Percentiles rank a stretch among this genome's conserved stretches.
phyloP scores from a whole-genome alignment of 2,797 vertebrate species.

The Lacerta viridis region DNA sequence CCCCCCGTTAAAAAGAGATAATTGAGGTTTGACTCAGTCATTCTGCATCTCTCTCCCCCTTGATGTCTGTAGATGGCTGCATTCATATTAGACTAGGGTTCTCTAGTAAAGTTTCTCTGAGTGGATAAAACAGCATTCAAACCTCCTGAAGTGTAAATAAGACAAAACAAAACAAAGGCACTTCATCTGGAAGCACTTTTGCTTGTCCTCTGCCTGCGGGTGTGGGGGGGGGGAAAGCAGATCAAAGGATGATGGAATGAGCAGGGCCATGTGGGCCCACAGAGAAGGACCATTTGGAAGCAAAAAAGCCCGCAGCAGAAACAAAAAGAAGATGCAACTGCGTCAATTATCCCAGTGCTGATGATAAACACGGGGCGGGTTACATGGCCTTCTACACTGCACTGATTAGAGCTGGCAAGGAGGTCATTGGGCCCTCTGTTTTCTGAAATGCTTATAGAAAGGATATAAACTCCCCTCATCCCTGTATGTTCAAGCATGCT shows the following conservation, averaged over 20 bases:
- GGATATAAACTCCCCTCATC: neutral
- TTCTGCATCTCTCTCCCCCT: neutral
- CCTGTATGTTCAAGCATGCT: neutral
- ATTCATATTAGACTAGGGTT: neutral
- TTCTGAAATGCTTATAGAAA: neutral
- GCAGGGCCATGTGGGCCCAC: conserved; percentile 10
- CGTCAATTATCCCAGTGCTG: conserved; percentile 2
- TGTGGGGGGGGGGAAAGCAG: neutral
- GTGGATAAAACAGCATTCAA: conserved; percentile 23
- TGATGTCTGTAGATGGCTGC: neutral
- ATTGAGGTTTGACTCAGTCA: neutral
- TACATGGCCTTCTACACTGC: neutral
- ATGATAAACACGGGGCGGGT: neutral
- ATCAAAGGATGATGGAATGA: conserved; percentile 34
- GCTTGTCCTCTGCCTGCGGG: conserved; percentile 29
- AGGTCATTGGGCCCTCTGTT: neutral
- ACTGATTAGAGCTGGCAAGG: neutral
- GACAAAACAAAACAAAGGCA: conserved; percentile 39
- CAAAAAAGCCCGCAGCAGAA: neutral
- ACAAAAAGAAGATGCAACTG: conserved; percentile 20
- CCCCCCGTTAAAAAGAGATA: neutral
- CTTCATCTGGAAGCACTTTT: conserved; percentile 50
- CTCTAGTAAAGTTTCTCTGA: conserved; percentile 9
- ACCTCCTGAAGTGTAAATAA: conserved; percentile 44
- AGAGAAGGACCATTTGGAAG: conserved; percentile 20